Conservation (phyloP, 2,113 vertebrate species). For the Sitta europaea region DNA sequence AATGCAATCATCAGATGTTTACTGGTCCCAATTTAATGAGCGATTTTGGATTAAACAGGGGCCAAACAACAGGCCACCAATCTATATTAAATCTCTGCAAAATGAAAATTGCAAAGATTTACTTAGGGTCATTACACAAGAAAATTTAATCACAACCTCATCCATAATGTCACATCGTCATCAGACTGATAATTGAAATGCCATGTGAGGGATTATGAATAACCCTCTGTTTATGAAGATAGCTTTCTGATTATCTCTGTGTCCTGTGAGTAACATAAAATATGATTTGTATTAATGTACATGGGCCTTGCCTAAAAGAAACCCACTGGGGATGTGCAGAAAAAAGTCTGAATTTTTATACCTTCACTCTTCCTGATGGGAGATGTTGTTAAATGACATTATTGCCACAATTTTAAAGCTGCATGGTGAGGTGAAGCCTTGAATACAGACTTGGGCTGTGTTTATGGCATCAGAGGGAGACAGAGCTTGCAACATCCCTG, state of each 20-base stretch:
- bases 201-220: conserved; percentile 77
- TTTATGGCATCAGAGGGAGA: not conserved
- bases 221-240: conserved; percentile 81
- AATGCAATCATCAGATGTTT: conserved; percentile 80
- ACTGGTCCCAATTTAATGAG: conserved; percentile 82
- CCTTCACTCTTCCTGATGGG: not conserved
- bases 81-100: conserved; percentile 95
- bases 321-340: not conserved
- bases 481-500: not conserved
- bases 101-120: conserved; percentile 98
- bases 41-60: conserved; percentile 87
- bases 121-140: conserved; percentile 83
- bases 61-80: conserved; percentile 83
- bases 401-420: not conserved
- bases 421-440: not conserved
- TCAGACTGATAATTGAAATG: conserved; percentile 74
- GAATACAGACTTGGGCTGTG: not conserved
- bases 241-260: conserved; percentile 76
- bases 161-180: conserved; percentile 60
- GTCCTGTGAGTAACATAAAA: conserved; percentile 69
- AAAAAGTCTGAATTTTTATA: not conserved
- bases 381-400: not conserved
- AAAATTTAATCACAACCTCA: conserved; percentile 89
- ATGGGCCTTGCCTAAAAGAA: conserved; percentile 21
- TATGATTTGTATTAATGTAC: conserved; percentile 68